These are phyloP conservation scores for Sesia apiformis DNA, from an alignment of 2,888 invertebrate species.

Conservation along the genomic window DNA sequence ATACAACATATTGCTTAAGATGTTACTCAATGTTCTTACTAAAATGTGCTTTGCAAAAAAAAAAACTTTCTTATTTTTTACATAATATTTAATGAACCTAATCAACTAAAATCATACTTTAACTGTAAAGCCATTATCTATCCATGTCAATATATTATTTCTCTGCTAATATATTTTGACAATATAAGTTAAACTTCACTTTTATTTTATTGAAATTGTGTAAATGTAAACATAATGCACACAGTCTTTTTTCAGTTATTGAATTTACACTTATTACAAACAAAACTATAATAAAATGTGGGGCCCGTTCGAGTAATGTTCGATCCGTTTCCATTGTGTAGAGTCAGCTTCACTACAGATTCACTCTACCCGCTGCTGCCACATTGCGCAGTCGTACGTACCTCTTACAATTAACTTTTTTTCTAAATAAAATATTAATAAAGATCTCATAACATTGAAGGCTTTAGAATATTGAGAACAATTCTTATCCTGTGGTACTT, in stretches of 20 bases:
- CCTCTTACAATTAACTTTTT: conserved; percentile 28
- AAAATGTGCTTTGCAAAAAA: too few relatives aligned
- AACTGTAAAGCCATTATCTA: too few relatives aligned
- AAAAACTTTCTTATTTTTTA: too few relatives aligned
- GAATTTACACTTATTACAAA: conserved; percentile 45
- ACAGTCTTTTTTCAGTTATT: conserved; percentile 26
- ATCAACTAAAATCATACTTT: too few relatives aligned
- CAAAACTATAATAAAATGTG: conserved; percentile 46
- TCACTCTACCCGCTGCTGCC: conserved; percentile 50
- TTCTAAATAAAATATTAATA: conserved; percentile 32
- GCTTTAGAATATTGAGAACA: conserved; percentile 37
- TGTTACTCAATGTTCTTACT: too few relatives aligned
- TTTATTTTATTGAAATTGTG: too few relatives aligned
- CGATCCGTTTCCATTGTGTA: conserved; percentile 55
- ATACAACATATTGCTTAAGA: too few relatives aligned
- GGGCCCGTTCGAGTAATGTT: conserved; percentile 33
- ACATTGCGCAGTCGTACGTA: conserved; percentile 59
- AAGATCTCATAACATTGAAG: conserved; percentile 16
- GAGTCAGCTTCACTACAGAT: conserved; percentile 37
- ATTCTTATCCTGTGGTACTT: conserved; percentile 40
- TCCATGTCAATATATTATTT: too few relatives aligned
- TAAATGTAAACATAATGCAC: neutral
- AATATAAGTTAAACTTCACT: too few relatives aligned
- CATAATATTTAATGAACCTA: too few relatives aligned
- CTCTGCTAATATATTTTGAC: too few relatives aligned